phyloP scores from a whole-genome alignment of 2,797 vertebrate species.

The Parotocinclus haroldoi region DNA sequence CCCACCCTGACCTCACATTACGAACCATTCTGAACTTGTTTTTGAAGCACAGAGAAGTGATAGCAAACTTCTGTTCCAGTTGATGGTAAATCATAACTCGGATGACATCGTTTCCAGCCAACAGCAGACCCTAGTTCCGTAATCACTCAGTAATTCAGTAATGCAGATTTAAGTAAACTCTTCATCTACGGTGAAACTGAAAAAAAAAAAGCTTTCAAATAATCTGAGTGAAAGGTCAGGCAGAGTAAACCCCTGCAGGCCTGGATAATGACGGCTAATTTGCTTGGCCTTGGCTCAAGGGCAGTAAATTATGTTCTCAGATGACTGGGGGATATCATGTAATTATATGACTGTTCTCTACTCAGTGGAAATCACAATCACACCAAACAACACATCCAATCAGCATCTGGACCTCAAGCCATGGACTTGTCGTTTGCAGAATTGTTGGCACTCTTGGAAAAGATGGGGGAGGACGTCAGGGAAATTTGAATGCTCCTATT shows the following conservation, averaged over 20 bases:
- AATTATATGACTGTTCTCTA: conserved; percentile 8
- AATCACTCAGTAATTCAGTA: too few relatives aligned
- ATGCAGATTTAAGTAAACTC: too few relatives aligned
- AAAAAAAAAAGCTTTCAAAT: not conserved
- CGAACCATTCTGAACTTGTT: too few relatives aligned
- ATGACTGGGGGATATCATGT: not conserved
- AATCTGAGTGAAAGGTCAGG: not conserved
- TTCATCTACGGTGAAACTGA: not conserved
- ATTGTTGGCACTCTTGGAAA: too few relatives aligned
- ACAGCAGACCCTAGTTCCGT: too few relatives aligned
- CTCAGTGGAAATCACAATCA: conserved; percentile 25
- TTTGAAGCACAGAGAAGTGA: too few relatives aligned
- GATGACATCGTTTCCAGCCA: too few relatives aligned
- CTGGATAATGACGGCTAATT: conserved; percentile 4
- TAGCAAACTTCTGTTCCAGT: too few relatives aligned
- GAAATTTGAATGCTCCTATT: too few relatives aligned
- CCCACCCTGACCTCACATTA: too few relatives aligned
- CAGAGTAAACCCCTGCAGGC: not conserved
- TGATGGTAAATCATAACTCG: too few relatives aligned
- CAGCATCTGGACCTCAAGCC: not conserved
- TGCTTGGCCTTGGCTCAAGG: not conserved
- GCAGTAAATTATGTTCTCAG: not conserved
- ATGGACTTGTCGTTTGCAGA: not conserved
- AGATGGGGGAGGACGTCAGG: too few relatives aligned
- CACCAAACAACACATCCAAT: conserved; percentile 22